These are phyloP conservation scores for Enteromius afrohamiltoni DNA, from an alignment of 2,797 vertebrate species.

Conservation along the genomic window DNA sequence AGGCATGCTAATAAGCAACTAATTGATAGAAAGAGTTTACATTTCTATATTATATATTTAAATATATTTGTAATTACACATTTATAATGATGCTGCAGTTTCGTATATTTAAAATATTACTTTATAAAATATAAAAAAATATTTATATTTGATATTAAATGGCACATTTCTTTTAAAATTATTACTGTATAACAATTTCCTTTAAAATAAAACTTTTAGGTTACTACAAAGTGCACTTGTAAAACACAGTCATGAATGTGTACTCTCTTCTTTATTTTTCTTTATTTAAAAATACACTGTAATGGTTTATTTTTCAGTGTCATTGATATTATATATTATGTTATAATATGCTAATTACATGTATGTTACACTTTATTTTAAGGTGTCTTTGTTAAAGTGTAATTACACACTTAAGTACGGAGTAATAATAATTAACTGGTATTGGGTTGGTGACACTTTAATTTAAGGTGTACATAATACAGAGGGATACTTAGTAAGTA, in stretches of 20 bases:
- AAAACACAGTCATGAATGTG: background rate
- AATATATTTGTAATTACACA: background rate
- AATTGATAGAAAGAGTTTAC: too few species aligned
- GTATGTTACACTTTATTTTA: too few species aligned
- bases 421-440: too few species aligned
- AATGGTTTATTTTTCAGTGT: background rate
- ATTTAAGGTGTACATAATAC: too few species aligned
- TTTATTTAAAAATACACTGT: too few species aligned
- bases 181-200: background rate
- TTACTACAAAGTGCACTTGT: background rate
- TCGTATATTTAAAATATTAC: background rate
- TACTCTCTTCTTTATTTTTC: background rate
- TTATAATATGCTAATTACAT: background rate
- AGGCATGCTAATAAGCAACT: too few species aligned
- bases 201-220: background rate
- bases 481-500: too few species aligned
- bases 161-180: background rate
- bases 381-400: too few species aligned
- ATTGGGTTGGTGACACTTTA: too few species aligned
- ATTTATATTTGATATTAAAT: background rate
- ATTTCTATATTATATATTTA: background rate
- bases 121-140: too few species aligned
- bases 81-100: background rate
- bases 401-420: too few species aligned
- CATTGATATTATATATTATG: too few species aligned